Base-by-base conservation (phyloP, 2,888 invertebrate species). In the Cyrtodaria siliqua region DNA sequence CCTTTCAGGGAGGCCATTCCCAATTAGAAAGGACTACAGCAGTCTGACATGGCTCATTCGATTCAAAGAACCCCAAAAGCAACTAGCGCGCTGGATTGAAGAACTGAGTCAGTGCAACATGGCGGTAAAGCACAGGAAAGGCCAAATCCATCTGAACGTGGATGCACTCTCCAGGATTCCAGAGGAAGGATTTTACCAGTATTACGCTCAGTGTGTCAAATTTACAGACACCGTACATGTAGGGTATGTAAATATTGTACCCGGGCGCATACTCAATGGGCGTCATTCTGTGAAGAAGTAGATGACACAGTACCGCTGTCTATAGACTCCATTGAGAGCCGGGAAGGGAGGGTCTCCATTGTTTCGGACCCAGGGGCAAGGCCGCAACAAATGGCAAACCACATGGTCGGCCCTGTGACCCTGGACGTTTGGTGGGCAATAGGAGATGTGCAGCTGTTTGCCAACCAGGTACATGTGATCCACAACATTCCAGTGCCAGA, bases 31-130 rank as follows among this genome's bases (percentile, higher is more conserved):
- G 6, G 44, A 44, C 20, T 16, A 44, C 20, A 18, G 6, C 44
- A 44, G 44, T 44, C 20, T 44, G 44, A 44, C 44, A 6, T 44
- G 44, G 44, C 20, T 44, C 8, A 44, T 44, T 6, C 16, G 16
- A 9, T 44, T 44, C 20, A 44, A 44, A 44, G 44, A 44, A 16
- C 44, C 44, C 4, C 44, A 44, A 9, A 16, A 16, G 16, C 44
- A 44, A 20, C n/a, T 44, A 16, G 44, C 44, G 4, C 44, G 44
- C 3, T 44, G 52, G 61, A 26, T 61, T 20, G 59, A 53, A 47
- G 47, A 53, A 52, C 55, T 64, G 9, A 40, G 44, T 20, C 59
- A 72, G n/a, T 64, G 66, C 53, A 47, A 59, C 20, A 66, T 72
- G 29, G 44, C 26, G 0, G 12, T 72, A 6, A 29, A n/a, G 23